These are phyloP conservation scores for Euschistus heros DNA, from an alignment of 1,140 invertebrate species.

Conservation along the genomic window DNA sequence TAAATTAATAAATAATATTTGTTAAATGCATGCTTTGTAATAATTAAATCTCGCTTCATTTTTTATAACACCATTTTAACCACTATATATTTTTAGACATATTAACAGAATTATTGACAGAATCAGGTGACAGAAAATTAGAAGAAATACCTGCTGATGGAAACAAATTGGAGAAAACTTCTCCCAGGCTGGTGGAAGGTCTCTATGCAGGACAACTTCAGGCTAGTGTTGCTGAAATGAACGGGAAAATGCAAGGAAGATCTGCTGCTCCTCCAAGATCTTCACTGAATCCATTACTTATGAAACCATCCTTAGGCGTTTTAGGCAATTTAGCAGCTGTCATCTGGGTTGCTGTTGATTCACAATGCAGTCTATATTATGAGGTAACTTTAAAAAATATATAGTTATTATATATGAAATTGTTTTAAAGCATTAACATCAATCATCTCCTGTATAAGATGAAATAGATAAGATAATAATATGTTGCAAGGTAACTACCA, in stretches of 20 bases:
- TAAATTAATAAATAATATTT: too few relatives aligned
- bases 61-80: too few relatives aligned
- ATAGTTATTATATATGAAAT: too few relatives aligned
- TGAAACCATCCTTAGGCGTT: background rate
- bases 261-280: background rate
- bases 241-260: background rate
- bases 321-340: conserved; percentile 48
- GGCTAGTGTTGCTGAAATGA: background rate
- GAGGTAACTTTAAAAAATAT: conserved; percentile 37
- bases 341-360: conserved; percentile 69
- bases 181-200: conserved; percentile 1
- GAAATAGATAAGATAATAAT: too few relatives aligned
- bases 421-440: too few relatives aligned
- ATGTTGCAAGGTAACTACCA: too few relatives aligned
- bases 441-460: too few relatives aligned
- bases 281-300: background rate
- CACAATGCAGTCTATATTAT: conserved; percentile 71
- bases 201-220: background rate
- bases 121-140: background rate
- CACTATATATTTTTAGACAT: too few relatives aligned
- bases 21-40: too few relatives aligned
- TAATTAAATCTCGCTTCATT: background rate
- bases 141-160: conserved; percentile 1
- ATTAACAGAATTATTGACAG: background rate
- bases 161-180: background rate